A percentile compares a stretch with the other conserved stretches of the same genome.
Evolutionary conservation across 2,113 vertebrate genomes (phyloP).

Genomic region (Grammatotria lemairii): DNA sequence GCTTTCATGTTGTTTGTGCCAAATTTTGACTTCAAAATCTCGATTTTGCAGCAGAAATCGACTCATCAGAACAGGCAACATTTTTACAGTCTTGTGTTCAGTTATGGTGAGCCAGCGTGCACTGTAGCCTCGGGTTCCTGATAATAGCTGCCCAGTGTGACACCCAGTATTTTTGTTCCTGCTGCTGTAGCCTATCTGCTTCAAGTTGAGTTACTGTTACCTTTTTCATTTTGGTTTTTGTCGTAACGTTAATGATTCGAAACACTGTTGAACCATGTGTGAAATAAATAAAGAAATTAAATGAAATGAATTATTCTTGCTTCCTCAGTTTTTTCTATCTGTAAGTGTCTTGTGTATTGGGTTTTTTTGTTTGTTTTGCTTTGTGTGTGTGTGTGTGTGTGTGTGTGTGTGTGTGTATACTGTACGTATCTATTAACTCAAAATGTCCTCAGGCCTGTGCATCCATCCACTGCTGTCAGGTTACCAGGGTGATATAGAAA

Average conservation of each 20-base stretch:
- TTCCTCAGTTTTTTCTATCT: background rate
- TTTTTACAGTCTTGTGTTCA: background rate
- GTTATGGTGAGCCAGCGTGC: background rate
- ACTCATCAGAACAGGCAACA: background rate
- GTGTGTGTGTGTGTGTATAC: too few relatives aligned
- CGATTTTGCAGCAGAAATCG: background rate
- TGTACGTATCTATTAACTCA: too few relatives aligned
- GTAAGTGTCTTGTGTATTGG: background rate
- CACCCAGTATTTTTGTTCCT: background rate
- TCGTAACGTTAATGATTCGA: background rate
- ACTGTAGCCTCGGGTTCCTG: background rate
- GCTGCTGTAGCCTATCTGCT: background rate
- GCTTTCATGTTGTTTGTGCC: background rate
- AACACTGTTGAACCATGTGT: background rate
- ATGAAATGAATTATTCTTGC: background rate
- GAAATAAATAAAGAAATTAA: background rate
- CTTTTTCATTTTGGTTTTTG: background rate
- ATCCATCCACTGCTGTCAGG: too few relatives aligned
- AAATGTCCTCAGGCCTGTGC: too few relatives aligned
- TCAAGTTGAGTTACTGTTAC: background rate
- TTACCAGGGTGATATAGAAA: too few relatives aligned
- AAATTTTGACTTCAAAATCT: background rate
- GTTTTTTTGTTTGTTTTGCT: background rate
- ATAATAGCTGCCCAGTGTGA: background rate
- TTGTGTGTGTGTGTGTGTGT: background rate